Evolutionary conservation across 2,888 invertebrate species (phyloP).

Genomic region (Phyto melanocephala): DNA sequence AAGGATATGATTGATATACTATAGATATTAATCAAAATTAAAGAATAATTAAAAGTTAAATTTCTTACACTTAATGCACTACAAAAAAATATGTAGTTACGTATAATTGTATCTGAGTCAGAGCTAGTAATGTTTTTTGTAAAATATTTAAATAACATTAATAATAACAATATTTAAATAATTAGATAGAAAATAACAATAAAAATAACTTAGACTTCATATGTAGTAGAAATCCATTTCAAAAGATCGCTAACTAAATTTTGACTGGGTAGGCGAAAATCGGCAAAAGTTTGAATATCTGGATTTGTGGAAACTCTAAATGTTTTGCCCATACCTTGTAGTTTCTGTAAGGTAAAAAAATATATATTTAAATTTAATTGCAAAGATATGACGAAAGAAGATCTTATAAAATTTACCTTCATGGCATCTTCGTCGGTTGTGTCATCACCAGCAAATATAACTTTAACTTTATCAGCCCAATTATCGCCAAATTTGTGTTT

Average conservation of each 20-base stretch:
- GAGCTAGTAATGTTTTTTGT: not conserved
- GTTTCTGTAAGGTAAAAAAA: slow-evolving; percentile 79
- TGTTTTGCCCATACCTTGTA: slow-evolving; percentile 87
- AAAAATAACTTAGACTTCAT: slow-evolving; percentile 60
- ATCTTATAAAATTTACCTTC: slow-evolving; percentile 81
- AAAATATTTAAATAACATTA: slow-evolving; percentile 35
- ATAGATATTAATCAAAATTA: not conserved
- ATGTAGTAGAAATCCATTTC: slow-evolving; percentile 82
- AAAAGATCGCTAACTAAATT: slow-evolving; percentile 85
- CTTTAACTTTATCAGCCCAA: slow-evolving; percentile 85
- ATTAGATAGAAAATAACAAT: slow-evolving; percentile 2
- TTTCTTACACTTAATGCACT: slow-evolving; percentile 42
- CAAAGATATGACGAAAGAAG: not conserved
- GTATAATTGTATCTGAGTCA: not conserved
- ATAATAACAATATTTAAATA: slow-evolving; percentile 35
- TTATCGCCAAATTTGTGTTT: slow-evolving; percentile 86
- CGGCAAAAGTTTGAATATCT: slow-evolving; percentile 85
- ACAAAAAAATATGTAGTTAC: not conserved
- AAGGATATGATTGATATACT: not conserved
- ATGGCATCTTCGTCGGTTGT: slow-evolving; percentile 94
- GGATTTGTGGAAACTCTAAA: slow-evolving; percentile 86
- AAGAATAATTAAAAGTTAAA: slow-evolving; percentile 3
- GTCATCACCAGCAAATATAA: slow-evolving; percentile 93
- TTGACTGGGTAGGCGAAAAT: slow-evolving; percentile 84
- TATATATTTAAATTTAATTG: not conserved